Evolutionary conservation across 2,888 invertebrate species (phyloP), one percentile per base, ranked within the genome.

Genomic region (Andricus curvator): DNA sequence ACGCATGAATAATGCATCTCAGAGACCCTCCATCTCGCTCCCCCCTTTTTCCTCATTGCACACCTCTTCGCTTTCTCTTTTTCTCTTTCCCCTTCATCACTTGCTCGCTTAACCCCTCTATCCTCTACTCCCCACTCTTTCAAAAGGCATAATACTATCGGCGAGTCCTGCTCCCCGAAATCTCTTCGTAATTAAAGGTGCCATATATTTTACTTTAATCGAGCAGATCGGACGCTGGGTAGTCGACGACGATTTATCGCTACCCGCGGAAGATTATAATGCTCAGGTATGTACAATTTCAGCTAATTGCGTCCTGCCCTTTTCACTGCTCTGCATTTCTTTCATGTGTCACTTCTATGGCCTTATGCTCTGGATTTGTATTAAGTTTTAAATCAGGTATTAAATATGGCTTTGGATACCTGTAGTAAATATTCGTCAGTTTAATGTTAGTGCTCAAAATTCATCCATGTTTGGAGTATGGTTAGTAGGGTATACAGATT

Each of bases 1-100:
- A 87, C 88, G 88, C 88, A 92, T 92, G 92, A 92, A 92, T 92
- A 92, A 92, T 92, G 92, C 92, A 92, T 91, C 90, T 86, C 81
- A 84, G 84, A 89, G 88, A 84, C 86, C 86, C 82, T 86, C 85
- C 86, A 82, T 85, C 79, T 82, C 81, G 81, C 78, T 15, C 77
- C 25, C 65, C 64, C 70, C 80, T 80, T 81, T 80, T 81, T 78
- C 79, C 78, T 70, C 78, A 67, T 74, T 64, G 68, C 33, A 37
- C 74, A 60, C 78, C 78, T 64, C 78, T 17, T 60, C 66, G 56
- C 70, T 66, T 76, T 68, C 20, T 29, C 13, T 68, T 33, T 82
- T 68, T 78, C 67, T 81, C 82, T 81, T 70, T 84, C 78, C 70
- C 68, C 80, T 83, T 82, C 81, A 78, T 83, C 77, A 82, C 80